Base-by-base conservation (phyloP, 2,113 vertebrate genomes). In the Lepus americanus region DNA sequence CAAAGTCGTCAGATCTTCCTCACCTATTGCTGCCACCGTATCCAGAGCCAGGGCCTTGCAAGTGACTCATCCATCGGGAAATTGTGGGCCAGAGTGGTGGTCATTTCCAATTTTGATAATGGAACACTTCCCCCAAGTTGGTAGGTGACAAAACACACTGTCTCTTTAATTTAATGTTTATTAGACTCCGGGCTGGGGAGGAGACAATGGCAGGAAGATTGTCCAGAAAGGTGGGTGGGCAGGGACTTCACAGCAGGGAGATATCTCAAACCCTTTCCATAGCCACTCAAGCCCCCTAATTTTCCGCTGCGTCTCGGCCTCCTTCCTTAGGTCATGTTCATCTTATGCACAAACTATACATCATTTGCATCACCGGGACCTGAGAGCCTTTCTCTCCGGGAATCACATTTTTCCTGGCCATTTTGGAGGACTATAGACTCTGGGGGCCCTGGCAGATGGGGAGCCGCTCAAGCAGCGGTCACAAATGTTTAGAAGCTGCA, bases 401-500 rank as follows among this genome's bases (percentile, higher is more conserved):
- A 86, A 82, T 79, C 92, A 76, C 33, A 82, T 84, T 93, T 84
- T 94, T 93, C 39, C 90, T 23, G 61, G 36, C 67, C 31, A 33
- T 66, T 73, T 89, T 80, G 64, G 31, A 92, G 51, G 19, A 86
- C n/a, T 83, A 5, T 5, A 19, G 6, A 23, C 77, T 90, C 67
- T 66, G 53, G 16, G 90, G 94, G 74, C 63, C 51, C 1, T 7
- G 49, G 76, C 72, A 93, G 89, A 92, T 84, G 79, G 79, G 39
- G n/a, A 27, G 63, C 11, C 63, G 91, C 83, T 66, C 44, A 39
- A 80, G n/a, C 85, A n/a, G 69, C 63, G 92, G 64, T 80, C 94
- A 76, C 64, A 76, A 67, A 85, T 87, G 61, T 82, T 88, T 93
- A 77, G 81, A 87, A 94, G 86, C 69, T 88, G 8, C 55, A 88